phyloP scores from a whole-genome alignment of 2,797 vertebrate genomes.

The Helicolenus hilgendorfi region DNA sequence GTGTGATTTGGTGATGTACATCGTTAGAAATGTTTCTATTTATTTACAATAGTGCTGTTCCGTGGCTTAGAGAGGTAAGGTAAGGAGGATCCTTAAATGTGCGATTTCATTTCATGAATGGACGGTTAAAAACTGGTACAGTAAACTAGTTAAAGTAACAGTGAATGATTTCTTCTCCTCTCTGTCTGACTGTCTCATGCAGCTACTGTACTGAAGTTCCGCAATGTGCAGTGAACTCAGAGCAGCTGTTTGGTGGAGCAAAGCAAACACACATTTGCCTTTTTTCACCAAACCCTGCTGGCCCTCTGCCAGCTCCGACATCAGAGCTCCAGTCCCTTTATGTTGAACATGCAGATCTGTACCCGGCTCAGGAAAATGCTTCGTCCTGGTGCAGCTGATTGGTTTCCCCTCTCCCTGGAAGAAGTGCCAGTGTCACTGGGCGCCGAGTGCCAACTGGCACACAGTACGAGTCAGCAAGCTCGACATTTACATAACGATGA shows the following conservation, averaged over 20 bases:
- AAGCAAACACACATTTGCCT: background rate
- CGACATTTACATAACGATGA: constrained; percentile 89
- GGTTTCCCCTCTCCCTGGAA: constrained; percentile 11
- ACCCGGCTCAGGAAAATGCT: background rate
- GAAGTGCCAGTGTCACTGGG: constrained; percentile 49
- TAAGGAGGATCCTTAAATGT: too few species aligned
- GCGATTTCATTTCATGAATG: too few species aligned
- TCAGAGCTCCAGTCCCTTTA: background rate
- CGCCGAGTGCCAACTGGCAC: constrained; percentile 82
- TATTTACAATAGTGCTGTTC: too few species aligned
- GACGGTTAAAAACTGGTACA: too few species aligned
- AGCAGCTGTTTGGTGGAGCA: too few species aligned
- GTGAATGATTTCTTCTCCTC: too few species aligned
- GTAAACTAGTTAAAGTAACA: too few species aligned
- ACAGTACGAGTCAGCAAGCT: constrained; percentile 61
- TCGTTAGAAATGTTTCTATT: accelerated
- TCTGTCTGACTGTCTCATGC: too few species aligned
- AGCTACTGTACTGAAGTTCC: too few species aligned
- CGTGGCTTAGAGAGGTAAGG: too few species aligned
- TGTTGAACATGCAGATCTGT: background rate
- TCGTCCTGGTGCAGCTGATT: background rate
- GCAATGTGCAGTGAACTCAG: background rate
- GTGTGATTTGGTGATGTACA: too few species aligned
- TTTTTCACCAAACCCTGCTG: background rate
- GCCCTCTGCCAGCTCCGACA: background rate